phyloP scores from a whole-genome alignment of 2,888 invertebrate species.

The Drosophila mercatorum region DNA sequence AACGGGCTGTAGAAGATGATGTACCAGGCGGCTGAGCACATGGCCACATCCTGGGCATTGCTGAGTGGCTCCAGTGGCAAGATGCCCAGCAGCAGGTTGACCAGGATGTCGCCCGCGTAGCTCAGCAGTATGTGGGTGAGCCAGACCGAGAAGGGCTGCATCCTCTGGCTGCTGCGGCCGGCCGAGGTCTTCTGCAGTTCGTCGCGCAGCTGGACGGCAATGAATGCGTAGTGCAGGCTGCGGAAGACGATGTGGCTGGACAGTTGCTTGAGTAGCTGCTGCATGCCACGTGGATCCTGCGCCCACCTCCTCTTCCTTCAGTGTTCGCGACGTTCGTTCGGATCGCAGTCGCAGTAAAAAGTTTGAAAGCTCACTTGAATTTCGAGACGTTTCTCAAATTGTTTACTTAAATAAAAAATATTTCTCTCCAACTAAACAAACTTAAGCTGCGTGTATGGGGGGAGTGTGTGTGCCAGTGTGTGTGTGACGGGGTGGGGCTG shows the following conservation, averaged over 20 bases:
- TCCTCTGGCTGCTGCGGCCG: conserved; percentile 23
- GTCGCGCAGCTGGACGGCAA: conserved; percentile 64
- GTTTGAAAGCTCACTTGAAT: conserved; percentile 44
- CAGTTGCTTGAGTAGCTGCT: conserved; percentile 46
- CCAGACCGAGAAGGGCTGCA: conserved; percentile 63
- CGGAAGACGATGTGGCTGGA: conserved; percentile 63
- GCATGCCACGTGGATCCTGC: conserved; percentile 7
- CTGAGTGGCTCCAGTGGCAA: conserved; percentile 63
- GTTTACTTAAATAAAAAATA: conserved; percentile 36
- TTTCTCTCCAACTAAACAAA: conserved; percentile 14
- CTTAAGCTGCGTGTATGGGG: conserved; percentile 20
- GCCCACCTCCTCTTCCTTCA: neutral
- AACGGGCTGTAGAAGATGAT: conserved; percentile 64
- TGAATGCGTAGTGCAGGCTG: conserved; percentile 54
- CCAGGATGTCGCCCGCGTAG: conserved; percentile 66
- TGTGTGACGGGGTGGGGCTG: conserved; percentile 9
- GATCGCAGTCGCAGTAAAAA: conserved; percentile 7
- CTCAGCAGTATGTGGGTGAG: conserved; percentile 55
- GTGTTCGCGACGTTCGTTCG: conserved; percentile 5
- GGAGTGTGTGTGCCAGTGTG: conserved; percentile 10
- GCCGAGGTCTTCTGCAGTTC: conserved; percentile 33
- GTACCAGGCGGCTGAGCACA: conserved; percentile 60
- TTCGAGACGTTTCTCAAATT: conserved; percentile 46
- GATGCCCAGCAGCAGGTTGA: conserved; percentile 57
- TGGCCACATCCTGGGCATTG: conserved; percentile 48